Base-by-base conservation (phyloP, 2,113 vertebrate species). In the Fukomys damarensis region DNA sequence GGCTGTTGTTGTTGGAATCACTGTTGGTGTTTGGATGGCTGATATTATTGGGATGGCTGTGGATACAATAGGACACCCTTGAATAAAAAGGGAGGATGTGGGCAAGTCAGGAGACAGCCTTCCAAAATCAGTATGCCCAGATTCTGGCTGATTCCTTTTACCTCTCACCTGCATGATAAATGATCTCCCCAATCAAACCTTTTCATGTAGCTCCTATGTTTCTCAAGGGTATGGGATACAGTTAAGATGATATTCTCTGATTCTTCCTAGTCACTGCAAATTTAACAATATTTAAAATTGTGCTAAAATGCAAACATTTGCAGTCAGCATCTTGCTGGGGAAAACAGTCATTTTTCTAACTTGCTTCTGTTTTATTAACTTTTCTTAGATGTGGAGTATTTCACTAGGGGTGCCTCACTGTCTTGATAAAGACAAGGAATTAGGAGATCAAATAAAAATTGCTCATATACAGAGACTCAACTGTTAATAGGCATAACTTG, bases 21-120 rank as follows among this genome's bases (percentile, higher is more conserved):
- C 38, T 74, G 16, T n/a, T 17, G 14, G 4, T 38, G n/a, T 46
- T 46, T 24, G 24, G 12, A 30, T 76, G 11, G 41, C 72, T 26
- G 79, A 52, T 35, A 80, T 43, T 14, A 85, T 89, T 2, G 93
- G 95, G 46, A 87, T 89, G 19, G 95, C 98, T 98, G 93, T 59
- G 91, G 84, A 46, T 2, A 95, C 16, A 97, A 97, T 91, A 91
- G 56, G 17, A 89, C 4, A 26, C 1, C 54, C 49, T 91, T 70
- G 10, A n/a, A 41, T 66, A 35, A 43, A 68, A 85, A 49, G 24
- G 16, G 17, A 56, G 19, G 30, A 11, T 2, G 28, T 12, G 26
- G 56, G 80, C 38, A 24, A 87, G 58, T 30, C 43, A 43, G 58
- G 20, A 0, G 59, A 22, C 2, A 1, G 9, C 5, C 17, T 72